Base-by-base conservation (phyloP, 1,140 invertebrate genomes). In the Platyura marginata region DNA sequence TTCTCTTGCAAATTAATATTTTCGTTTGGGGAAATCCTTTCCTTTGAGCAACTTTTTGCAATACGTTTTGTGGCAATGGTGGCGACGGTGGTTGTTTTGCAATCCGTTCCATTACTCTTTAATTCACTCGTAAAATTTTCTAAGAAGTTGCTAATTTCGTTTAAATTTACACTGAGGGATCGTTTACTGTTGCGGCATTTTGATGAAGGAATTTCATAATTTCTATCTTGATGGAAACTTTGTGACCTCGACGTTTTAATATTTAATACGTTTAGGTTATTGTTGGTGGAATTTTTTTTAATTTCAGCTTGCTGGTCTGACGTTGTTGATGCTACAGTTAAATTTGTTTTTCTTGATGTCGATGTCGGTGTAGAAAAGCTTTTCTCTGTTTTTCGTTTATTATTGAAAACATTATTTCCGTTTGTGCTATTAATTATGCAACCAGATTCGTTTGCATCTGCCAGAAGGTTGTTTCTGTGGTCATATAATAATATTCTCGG, bases 401-500 rank as follows among this genome's bases (percentile, higher is more conserved):
- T 13, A 29, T 8, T 29, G n/a, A n/a, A n/a, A n/a, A n/a, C n/a
- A n/a, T 29, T 29, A 29, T 13, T 13, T 8, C 13, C 25, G 6
- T 29, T 29, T 29, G 6, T 29, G 25, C 20, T 18, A 13, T 38
- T 38, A 4, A 38, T 13, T 4, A 38, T 18, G 21, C 19, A 40
- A 40, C 23, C n/a, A n/a, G 38, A 10, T 23, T 40, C n/a, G n/a
- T 40, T 15, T 2, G 65, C 60, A 44, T 68, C 62, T 1, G 65
- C 53, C 4, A 69, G 46, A 3, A 69, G 51, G 36, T 58, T 48
- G 3, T 65, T 65, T 23, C 59, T 58, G 40, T 64, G 56, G 46
- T 68, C 61, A 44, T 59, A 68, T 1, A 69, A 49, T 36, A 67
- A 49, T 9, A 69, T 68, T 0, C 59, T 56, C 1, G 67, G 67